Evolutionary conservation across 2,888 invertebrate species (phyloP).

Genomic region (Frankliniella fusca): DNA sequence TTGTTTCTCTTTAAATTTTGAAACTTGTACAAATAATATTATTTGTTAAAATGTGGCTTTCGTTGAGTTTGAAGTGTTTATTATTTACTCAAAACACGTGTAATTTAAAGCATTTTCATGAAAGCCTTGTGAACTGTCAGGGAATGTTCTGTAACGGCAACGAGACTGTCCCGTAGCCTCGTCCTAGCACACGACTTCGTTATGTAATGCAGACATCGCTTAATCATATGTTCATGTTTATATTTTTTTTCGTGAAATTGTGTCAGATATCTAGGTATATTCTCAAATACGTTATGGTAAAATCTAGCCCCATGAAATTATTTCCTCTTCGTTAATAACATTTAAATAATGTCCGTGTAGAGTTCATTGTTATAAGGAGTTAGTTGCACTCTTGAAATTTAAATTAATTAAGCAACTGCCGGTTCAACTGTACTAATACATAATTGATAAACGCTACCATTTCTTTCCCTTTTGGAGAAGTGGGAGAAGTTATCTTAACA

Average conservation of each 20-base stretch:
- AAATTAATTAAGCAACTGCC: slow-evolving; percentile 1
- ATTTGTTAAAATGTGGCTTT: too few relatives aligned
- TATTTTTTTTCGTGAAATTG: slow-evolving; percentile 17
- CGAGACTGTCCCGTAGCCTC: slow-evolving; percentile 23
- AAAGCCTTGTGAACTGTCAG: neutral
- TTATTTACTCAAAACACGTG: too few relatives aligned
- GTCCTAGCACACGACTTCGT: slow-evolving; percentile 4
- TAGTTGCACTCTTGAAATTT: slow-evolving; percentile 20
- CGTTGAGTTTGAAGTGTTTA: too few relatives aligned
- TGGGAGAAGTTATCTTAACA: too few relatives aligned
- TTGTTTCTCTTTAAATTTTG: neutral
- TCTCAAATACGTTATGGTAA: slow-evolving; percentile 16
- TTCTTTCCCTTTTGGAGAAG: too few relatives aligned
- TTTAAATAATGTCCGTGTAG: slow-evolving; percentile 16
- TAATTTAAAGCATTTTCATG: neutral
- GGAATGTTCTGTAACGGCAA: slow-evolving; percentile 6
- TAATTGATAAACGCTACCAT: too few relatives aligned
- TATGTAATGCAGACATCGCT: neutral
- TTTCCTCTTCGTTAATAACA: slow-evolving; percentile 15
- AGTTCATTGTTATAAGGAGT: neutral
- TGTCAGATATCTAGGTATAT: slow-evolving; percentile 9
- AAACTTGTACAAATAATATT: too few relatives aligned
- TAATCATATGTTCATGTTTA: slow-evolving; percentile 3
- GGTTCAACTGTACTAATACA: neutral
- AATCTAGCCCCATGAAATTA: neutral